phyloP scores from a whole-genome alignment of 1,140 invertebrate species.

The Hycleus phaleratus region DNA sequence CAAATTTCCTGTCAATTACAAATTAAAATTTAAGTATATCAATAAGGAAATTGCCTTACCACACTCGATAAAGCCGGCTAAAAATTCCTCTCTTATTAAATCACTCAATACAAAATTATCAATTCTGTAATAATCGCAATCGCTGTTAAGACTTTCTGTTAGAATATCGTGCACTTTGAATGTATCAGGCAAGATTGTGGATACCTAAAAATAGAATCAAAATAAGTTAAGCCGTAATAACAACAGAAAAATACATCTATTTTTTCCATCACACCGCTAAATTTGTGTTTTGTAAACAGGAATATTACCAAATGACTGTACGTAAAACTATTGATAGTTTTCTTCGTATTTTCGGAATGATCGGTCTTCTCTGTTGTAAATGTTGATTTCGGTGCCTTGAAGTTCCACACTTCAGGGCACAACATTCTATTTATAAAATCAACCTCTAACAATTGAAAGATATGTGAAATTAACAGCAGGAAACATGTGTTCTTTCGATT shows the following conservation, averaged over 20 bases:
- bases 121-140: conserved; percentile 51
- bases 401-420: conserved; percentile 48
- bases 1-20: conserved; percentile 43
- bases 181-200: conserved; percentile 47
- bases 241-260: background rate
- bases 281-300: too few species aligned
- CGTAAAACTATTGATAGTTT: conserved; percentile 39
- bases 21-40: conserved; percentile 4
- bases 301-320: conserved; percentile 47
- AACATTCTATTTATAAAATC: conserved; percentile 42
- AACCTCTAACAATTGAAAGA: too few species aligned
- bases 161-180: conserved; percentile 40
- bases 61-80: conserved; percentile 39
- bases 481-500: too few species aligned
- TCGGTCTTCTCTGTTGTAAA: conserved; percentile 32
- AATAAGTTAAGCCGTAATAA: background rate
- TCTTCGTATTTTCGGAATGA: conserved; percentile 19
- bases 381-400: conserved; percentile 40
- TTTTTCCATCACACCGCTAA: too few species aligned
- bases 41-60: conserved; percentile 18
- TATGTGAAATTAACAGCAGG: too few species aligned
- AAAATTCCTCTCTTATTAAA: conserved; percentile 46
- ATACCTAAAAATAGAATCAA: conserved; percentile 42
- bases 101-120: conserved; percentile 39
- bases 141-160: conserved; percentile 37